Percentiles rank a stretch among this genome's conserved stretches.
Evolutionary conservation across 2,113 vertebrate species (phyloP).

Genomic region (Delphinus delphis): DNA sequence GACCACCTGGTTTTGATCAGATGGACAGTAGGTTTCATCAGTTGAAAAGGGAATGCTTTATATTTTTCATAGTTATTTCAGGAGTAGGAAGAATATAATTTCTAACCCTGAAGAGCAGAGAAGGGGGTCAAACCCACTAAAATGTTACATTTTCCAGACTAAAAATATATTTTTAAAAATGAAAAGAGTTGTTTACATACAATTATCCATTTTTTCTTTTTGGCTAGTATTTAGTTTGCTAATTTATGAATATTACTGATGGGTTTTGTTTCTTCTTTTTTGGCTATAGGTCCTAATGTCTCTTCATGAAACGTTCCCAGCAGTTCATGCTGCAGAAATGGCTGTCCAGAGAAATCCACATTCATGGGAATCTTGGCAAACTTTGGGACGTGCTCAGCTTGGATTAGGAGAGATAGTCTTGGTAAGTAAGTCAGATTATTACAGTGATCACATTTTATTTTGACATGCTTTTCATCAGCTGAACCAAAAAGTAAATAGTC

Average conservation of each 20-base stretch:
- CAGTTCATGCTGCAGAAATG: slow-evolving; percentile 95
- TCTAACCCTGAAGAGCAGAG: neutral
- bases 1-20: neutral
- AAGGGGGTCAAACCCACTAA: neutral
- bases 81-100: slow-evolving; percentile 7
- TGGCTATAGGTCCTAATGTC: slow-evolving; percentile 90
- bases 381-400: slow-evolving; percentile 95
- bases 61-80: slow-evolving; percentile 50
- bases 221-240: neutral
- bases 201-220: neutral
- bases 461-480: neutral
- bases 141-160: neutral
- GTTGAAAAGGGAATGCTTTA: neutral
- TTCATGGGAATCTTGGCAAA: slow-evolving; percentile 97
- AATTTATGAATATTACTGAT: slow-evolving; percentile 35
- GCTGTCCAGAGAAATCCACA: slow-evolving; percentile 90
- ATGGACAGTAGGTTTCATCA: neutral
- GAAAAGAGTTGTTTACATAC: neutral
- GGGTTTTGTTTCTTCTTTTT: neutral
- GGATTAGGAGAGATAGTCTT: slow-evolving; percentile 94
- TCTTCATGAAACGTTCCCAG: slow-evolving; percentile 94
- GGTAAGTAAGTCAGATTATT: slow-evolving; percentile 81
- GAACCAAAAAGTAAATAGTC: neutral
- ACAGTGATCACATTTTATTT: slow-evolving; percentile 33
- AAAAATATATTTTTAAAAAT: slow-evolving; percentile 23